Evolutionary conservation across 1,140 invertebrate genomes (phyloP), one percentile per base, ranked within the genome.

Genomic region (Cydia fagiglandana): DNA sequence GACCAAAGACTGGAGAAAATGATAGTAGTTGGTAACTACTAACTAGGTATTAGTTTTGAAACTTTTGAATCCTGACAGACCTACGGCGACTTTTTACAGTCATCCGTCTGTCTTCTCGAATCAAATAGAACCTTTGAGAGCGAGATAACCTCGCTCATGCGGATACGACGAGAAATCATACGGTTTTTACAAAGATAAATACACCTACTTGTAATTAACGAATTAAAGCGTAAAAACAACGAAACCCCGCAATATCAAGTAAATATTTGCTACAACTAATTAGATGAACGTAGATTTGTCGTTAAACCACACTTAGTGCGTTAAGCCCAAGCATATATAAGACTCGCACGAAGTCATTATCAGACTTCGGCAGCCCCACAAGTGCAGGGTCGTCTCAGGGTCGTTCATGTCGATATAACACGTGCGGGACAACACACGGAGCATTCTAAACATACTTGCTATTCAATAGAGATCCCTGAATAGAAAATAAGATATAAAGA

Each of bases 361-460:
- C 61, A 56, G 78, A 53, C 76, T 81, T 77, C 73, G n/a, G 34
- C 78, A 82, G 77, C 77, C 78, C 53, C 74, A 77, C 76, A 79
- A 76, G 73, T 79, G 75, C 81, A 80, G 77, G 82, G 78, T 66
- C 75, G 74, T n/a, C 34, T 47, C 79, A 77, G 80, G 81, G 83
- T 74, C 77, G 73, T 30, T 66, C 64, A 73, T 56, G 66, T 75
- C 45, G 66, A 13, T 53, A 41, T 64, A 2, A 73, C 47, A 24
- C 64, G 64, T 68, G 64, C 7, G 24, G 38, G 38, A 41, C 5
- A 38, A 38, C 34, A 38, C 5, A 38, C 34, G 7, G 7, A 38
- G 7, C 34, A 38, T 38, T 5, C 34, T 38, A 7, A 38, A 5
- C 38, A 6, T 64, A 10, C 20, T n/a, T 56, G 24, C 13, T 15